Conservation (phyloP, 2,113 vertebrate species). For the Eupsittula cactorum region DNA sequence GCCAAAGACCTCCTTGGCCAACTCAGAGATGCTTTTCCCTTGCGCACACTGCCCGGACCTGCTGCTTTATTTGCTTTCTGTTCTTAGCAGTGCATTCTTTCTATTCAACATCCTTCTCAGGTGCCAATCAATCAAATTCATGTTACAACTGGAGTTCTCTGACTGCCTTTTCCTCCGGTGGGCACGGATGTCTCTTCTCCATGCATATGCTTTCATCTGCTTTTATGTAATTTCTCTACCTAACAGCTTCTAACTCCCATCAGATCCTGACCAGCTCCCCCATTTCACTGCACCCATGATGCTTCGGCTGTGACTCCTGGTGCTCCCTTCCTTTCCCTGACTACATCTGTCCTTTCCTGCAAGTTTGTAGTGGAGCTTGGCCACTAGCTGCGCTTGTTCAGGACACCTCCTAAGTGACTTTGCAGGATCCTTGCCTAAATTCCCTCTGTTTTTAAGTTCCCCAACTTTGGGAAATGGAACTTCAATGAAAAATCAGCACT, state of each 20-base stretch:
- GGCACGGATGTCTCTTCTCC: not conserved
- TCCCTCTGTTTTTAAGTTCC: not conserved
- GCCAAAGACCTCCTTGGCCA: not conserved
- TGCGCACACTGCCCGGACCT: accelerated
- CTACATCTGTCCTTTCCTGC: not conserved
- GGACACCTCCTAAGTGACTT: not conserved
- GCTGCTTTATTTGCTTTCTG: not conserved
- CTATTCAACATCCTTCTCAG: not conserved
- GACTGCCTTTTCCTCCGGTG: not conserved
- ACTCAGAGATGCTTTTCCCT: not conserved
- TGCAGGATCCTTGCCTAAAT: not conserved
- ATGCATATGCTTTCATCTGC: not conserved
- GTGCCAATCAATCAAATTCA: not conserved
- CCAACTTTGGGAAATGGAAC: not conserved
- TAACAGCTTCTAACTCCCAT: not conserved
- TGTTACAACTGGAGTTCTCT: not conserved
- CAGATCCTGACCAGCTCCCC: not conserved
- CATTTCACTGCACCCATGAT: accelerated
- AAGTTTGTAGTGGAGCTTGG: not conserved
- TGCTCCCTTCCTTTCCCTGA: accelerated
- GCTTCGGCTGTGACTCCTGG: not conserved
- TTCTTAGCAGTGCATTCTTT: not conserved
- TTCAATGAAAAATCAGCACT: too few relatives aligned
- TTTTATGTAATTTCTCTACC: not conserved
- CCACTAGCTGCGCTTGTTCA: not conserved